phyloP scores from a whole-genome alignment of 2,113 vertebrate species.

The Sinocyclocheilus grahami region DNA sequence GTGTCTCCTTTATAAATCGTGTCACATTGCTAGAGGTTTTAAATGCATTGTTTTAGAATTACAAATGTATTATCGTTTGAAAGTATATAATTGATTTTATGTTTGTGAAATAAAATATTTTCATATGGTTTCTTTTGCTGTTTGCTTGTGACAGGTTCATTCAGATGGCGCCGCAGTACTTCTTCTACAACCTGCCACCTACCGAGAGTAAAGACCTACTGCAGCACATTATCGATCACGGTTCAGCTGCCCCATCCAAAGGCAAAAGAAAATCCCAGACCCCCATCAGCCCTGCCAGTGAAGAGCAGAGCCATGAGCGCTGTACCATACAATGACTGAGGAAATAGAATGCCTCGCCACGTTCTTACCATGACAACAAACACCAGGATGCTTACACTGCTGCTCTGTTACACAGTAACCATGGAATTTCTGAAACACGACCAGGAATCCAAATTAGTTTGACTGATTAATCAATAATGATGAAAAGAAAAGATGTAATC shows the following conservation, averaged over 20 bases:
- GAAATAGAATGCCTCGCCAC: not conserved
- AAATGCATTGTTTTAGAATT: too few species aligned
- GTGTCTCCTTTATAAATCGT: too few species aligned
- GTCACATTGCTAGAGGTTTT: too few species aligned
- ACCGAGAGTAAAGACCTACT: slow-evolving; percentile 90
- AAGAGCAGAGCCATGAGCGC: slow-evolving; percentile 73
- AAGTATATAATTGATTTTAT: too few species aligned
- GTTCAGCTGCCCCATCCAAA: slow-evolving; percentile 52
- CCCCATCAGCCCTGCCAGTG: slow-evolving; percentile 14
- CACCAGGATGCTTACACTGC: slow-evolving; percentile 16
- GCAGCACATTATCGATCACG: slow-evolving; percentile 74
- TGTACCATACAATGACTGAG: slow-evolving; percentile 80
- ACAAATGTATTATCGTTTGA: too few species aligned
- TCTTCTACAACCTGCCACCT: slow-evolving; percentile 89
- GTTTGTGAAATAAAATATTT: not conserved
- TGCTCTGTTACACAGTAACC: slow-evolving; percentile 28
- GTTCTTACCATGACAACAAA: not conserved
- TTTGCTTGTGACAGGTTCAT: slow-evolving; percentile 74
- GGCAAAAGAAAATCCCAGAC: slow-evolving; percentile 47
- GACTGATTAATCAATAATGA: slow-evolving; percentile 8
- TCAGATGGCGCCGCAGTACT: slow-evolving; percentile 85
- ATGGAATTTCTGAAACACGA: not conserved
- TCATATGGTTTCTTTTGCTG: slow-evolving; percentile 11
- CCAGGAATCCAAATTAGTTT: not conserved
- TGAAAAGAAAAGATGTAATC: not conserved